phyloP scores from a whole-genome alignment of 53 echinoderm and acorn worm species.

The Paelopatides confundens region DNA sequence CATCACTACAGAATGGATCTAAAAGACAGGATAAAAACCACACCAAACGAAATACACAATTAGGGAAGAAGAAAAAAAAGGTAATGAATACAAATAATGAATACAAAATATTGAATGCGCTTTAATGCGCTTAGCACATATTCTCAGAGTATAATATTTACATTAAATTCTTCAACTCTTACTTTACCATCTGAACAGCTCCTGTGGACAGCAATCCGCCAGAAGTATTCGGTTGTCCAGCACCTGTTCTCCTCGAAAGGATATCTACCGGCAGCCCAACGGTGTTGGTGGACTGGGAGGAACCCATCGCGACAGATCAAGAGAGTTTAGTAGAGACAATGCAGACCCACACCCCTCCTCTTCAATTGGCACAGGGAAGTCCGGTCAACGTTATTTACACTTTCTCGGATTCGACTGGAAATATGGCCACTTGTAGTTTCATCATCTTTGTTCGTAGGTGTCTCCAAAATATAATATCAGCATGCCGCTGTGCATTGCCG shows the following conservation, averaged over 20 bases:
- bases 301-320: slow-evolving; percentile 9
- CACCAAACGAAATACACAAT: too few species aligned
- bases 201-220: background rate
- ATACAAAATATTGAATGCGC: too few species aligned
- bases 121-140: too few species aligned
- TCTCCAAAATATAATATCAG: too few species aligned
- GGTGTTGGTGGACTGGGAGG: slow-evolving; percentile 9
- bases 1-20: too few species aligned
- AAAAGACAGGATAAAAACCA: too few species aligned
- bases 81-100: too few species aligned
- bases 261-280: background rate
- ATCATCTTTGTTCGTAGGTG: slow-evolving; percentile 24
- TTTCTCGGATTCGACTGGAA: background rate
- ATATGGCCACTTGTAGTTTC: background rate
- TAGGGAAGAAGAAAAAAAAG: too few species aligned
- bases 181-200: background rate
- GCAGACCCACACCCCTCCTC: background rate
- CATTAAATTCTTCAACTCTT: background rate
- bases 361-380: background rate
- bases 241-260: background rate
- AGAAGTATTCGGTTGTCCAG: background rate
- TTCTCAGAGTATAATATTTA: too few species aligned
- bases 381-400: background rate
- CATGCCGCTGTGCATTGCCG: too few species aligned
- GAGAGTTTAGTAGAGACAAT: background rate